Base-by-base conservation (phyloP, 2,113 vertebrate species). In the Columbina picui region DNA sequence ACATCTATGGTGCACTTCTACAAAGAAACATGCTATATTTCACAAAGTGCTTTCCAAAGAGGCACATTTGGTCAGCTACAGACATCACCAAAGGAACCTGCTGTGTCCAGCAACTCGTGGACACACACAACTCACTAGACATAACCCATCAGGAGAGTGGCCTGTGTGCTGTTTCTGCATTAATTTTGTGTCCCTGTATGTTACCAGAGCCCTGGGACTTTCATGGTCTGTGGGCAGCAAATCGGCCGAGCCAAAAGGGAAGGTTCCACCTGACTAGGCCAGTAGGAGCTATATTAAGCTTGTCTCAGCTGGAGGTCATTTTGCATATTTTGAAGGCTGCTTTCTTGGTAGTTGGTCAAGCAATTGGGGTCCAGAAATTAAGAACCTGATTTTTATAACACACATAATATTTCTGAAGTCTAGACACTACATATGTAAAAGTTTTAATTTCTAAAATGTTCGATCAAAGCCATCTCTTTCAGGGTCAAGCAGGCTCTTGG, bases 181-280 rank as follows among this genome's bases (percentile, higher is more conserved):
- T 89, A 81, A 88, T 94, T 84, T 49, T 79, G 65, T 61, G 77
- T 87, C 60, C 93, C 92, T 75, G 56, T 70, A 34, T 64, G 70
- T 84, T 94, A 87, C 61, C 87, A 95, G 89, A 91, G 94, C 87
- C 73, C 83, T 87, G 90, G 73, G 92, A 95, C 86, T 89, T 96
- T 96, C 96, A 96, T 93, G 96, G 94, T 96, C 96, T 91, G 73
- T 94, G 57, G 90, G 94, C 94, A 96, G 96, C 94, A 94, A 96
- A 97, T 92, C 12, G 2, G 94, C 90, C 96, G 96, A 96, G 94
- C 96, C 94, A 96, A 97, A 95, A 96, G 73, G 32, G 53, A 96
- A 84, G 90, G 96, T 96, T 97, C 94, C 94, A 96, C 93, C 93
- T 97, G 96, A 93, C 94, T 93, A 93, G 91, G 69, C 92, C 86